These are phyloP conservation scores for Anas platyrhynchos DNA, from an alignment of 2,113 vertebrate species.

Conservation along the genomic window DNA sequence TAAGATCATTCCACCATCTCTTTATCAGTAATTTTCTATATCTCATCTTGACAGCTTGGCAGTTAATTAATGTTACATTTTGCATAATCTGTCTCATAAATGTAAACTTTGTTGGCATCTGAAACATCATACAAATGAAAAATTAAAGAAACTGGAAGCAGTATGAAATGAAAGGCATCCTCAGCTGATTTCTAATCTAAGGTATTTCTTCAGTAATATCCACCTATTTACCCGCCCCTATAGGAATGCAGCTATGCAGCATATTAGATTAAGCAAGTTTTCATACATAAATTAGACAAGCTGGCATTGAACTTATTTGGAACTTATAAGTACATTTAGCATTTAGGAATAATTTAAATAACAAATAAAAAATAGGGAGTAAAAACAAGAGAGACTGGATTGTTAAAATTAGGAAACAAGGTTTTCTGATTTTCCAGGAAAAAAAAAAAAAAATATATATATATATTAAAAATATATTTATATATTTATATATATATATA, in stretches of 20 bases:
- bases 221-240: neutral
- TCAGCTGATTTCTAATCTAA: neutral
- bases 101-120: neutral
- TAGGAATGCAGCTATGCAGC: neutral
- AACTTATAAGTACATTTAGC: neutral
- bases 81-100: neutral
- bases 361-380: neutral
- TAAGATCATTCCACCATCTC: neutral
- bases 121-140: neutral
- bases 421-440: neutral
- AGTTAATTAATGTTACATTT: neutral
- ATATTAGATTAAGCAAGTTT: neutral
- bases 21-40: neutral
- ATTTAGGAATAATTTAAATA: neutral
- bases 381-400: neutral
- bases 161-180: neutral
- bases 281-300: neutral
- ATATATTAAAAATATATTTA: too few relatives aligned
- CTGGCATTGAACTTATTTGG: neutral
- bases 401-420: neutral
- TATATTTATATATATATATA: too few relatives aligned
- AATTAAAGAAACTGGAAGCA: neutral
- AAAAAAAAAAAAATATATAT: too few relatives aligned
- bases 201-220: neutral
- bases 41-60: neutral